Evolutionary conservation across 92 coral and sea anemone species (phyloP), one percentile per base, ranked within the genome.

Genomic region (Actinernus sp.): DNA sequence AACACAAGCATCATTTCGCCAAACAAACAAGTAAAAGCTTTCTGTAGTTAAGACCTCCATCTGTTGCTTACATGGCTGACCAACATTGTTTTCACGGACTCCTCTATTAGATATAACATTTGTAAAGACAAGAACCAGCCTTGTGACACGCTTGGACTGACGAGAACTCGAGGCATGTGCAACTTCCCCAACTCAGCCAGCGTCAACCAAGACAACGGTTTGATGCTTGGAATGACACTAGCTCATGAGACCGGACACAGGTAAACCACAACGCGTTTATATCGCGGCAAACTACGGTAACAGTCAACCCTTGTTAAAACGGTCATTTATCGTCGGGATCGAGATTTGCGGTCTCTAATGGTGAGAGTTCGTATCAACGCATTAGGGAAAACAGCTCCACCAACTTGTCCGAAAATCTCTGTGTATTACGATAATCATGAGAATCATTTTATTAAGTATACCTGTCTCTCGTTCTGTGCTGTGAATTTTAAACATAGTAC

Each of bases 101-200:
- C n/a, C n/a, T 18, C 25, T 61, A 29, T 36, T 54, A 94, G 98
- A 75, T 91, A 94, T 57, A 88, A 91, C 58, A 91, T 94, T 29
- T 95, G 99, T 57, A 91, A 95, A 58, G 99, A 95, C 79, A 95
- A 91, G 65, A 91, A 95, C 56, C 97, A 95, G 40, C 99, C 99
- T 19, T 95, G 99, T 73, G 92, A 95, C 21, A 95, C 97, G 2
- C 53, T 95, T 38, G 99, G 99, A 54, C 93, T 95, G 21, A 74
- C 99, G 0, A 50, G 93, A 31, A 92, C 93, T 5, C 85, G 99
- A 4, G 99, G 99, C 16, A 95, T 95, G 99, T 95, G 99, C 48
- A 82, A 56, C 40, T 95, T 95, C 62, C 99, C 99, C 7, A 89
- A 87, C 78, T 95, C 99, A 19, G 99, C 91, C 7, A 87, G 97